phyloP scores from a whole-genome alignment of 2,888 invertebrate species.

The Nephrotoma appendiculata region DNA sequence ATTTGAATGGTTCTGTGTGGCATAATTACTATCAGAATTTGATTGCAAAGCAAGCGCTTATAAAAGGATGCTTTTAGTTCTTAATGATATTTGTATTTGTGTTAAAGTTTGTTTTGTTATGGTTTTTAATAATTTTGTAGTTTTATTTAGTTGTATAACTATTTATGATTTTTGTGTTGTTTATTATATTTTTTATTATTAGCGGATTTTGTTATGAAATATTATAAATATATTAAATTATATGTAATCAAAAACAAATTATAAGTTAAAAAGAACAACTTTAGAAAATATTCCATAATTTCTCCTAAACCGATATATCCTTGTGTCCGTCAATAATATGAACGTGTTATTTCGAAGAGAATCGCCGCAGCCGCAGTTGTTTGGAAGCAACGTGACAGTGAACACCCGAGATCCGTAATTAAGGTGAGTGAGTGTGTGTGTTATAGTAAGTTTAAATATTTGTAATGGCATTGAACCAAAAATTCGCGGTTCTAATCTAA shows the following conservation, averaged over 20 bases:
- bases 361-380: neutral
- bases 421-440: neutral
- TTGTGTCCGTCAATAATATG: neutral
- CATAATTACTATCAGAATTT: slow-evolving; percentile 35
- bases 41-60: slow-evolving; percentile 40
- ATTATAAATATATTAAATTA: neutral
- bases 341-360: neutral
- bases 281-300: neutral
- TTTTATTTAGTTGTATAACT: neutral
- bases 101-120: slow-evolving; percentile 1
- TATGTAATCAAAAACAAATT: neutral
- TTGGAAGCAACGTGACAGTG: neutral
- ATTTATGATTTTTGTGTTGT: slow-evolving; percentile 1
- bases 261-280: neutral
- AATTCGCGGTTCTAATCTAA: too few relatives aligned
- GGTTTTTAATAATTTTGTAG: neutral
- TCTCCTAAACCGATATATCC: neutral
- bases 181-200: neutral
- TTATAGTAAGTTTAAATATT: neutral
- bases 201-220: neutral
- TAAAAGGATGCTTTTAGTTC: slow-evolving; percentile 37
- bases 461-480: neutral
- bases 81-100: neutral
- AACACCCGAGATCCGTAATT: neutral
- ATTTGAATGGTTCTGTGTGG: slow-evolving; percentile 23